Percentiles rank a stretch among this genome's conserved stretches.
Conservation (phyloP, 2,113 vertebrate genomes). For the Oryzias woworae region DNA sequence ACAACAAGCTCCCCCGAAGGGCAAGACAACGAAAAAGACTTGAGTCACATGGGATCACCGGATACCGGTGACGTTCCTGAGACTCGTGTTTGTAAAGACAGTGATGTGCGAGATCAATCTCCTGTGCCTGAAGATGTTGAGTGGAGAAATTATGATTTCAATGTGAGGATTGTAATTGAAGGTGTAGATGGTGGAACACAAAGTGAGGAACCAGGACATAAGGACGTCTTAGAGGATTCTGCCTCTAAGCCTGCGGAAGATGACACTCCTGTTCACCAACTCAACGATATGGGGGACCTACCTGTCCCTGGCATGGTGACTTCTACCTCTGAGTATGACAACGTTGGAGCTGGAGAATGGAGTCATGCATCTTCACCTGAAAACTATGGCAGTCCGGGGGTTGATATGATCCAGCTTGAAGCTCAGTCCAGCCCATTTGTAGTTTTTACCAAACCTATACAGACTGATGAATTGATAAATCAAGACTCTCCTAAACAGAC, state of each 20-base stretch:
- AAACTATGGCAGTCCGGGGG: slow-evolving; percentile 24
- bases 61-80: slow-evolving; percentile 35
- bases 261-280: slow-evolving; percentile 4
- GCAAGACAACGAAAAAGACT: slow-evolving; percentile 64
- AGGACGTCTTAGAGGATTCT: not conserved
- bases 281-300: slow-evolving; percentile 34
- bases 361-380: slow-evolving; percentile 62
- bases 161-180: slow-evolving; percentile 68
- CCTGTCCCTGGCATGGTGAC: slow-evolving; percentile 63
- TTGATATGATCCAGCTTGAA: slow-evolving; percentile 57
- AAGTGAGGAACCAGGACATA: slow-evolving; percentile 11
- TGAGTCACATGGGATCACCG: slow-evolving; percentile 56
- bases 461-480: slow-evolving; percentile 17
- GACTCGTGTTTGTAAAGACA: slow-evolving; percentile 9
- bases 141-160: slow-evolving; percentile 21
- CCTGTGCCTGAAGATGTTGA: slow-evolving; percentile 10
- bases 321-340: slow-evolving; percentile 76
- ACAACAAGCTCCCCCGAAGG: slow-evolving; percentile 80
- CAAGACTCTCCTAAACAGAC: slow-evolving; percentile 17
- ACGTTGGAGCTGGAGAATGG: slow-evolving; percentile 61
- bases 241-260: slow-evolving; percentile 21
- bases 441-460: slow-evolving; percentile 43
- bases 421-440: slow-evolving; percentile 70
- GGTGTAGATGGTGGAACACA: slow-evolving; percentile 27
- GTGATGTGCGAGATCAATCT: not conserved